phyloP scores from a whole-genome alignment of 2,888 invertebrate species.

The Rhagonycha lutea region DNA sequence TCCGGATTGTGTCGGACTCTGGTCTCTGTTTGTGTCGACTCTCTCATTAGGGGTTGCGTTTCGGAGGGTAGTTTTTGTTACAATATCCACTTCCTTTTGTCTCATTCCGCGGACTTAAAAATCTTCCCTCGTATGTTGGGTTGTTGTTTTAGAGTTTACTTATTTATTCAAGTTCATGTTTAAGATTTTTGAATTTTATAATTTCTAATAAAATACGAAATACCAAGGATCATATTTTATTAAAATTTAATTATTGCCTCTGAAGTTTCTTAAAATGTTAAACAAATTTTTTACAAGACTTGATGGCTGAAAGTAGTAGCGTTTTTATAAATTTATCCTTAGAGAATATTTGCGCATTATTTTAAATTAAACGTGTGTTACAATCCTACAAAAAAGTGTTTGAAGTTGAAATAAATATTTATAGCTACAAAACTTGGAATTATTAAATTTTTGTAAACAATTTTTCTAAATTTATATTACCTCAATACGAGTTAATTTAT shows the following conservation, averaged over 20 bases:
- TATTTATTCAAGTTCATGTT: not conserved
- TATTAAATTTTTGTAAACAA: not conserved
- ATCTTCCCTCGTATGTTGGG: no score
- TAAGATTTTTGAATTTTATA: not conserved
- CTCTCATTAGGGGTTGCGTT: no score
- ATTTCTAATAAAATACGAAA: not conserved
- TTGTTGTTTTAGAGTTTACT: no score
- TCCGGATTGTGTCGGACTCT: no score
- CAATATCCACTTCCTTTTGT: no score
- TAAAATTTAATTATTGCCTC: not conserved
- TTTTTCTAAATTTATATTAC: no score
- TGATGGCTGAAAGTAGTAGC: not conserved
- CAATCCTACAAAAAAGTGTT: no score
- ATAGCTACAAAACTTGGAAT: not conserved
- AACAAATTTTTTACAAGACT: not conserved
- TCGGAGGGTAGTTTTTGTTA: no score
- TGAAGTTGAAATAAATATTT: no score
- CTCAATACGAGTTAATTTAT: no score
- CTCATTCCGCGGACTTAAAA: no score
- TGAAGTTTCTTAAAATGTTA: not conserved
- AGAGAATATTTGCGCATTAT: not conserved
- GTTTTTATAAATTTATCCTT: not conserved
- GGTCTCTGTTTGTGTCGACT: no score
- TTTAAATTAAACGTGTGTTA: not conserved
- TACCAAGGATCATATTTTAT: not conserved